Conservation (phyloP, 2,113 vertebrate species). For the Jaculus jaculus region DNA sequence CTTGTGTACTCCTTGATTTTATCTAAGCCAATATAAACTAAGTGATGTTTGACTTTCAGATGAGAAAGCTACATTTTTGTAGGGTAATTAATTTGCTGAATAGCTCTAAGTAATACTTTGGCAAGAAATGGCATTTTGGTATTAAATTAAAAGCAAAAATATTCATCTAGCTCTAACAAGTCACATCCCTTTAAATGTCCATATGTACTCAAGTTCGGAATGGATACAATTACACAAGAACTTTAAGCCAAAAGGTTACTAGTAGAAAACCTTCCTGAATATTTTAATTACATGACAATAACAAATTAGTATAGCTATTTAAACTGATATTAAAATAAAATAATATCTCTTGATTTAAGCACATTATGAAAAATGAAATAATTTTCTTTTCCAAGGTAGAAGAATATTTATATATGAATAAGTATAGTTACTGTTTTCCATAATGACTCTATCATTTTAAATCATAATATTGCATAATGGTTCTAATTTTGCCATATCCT, state of each 20-base stretch:
- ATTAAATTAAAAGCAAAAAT: neutral
- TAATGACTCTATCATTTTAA: neutral
- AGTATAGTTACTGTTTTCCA: neutral
- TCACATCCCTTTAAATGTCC: neutral
- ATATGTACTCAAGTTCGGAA: neutral
- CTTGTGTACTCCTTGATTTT: constrained; percentile 35
- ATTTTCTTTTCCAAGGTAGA: neutral
- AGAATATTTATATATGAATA: neutral
- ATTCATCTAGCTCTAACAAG: neutral
- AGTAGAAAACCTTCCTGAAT: neutral
- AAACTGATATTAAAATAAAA: neutral
- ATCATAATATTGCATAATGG: neutral
- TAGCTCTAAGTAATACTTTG: constrained; percentile 31
- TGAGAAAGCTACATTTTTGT: neutral
- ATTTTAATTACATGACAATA: neutral
- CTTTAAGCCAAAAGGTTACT: neutral
- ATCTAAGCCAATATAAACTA: constrained; percentile 44
- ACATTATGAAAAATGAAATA: neutral
- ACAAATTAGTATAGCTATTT: neutral
- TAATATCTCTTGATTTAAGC: neutral
- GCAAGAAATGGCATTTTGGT: neutral
- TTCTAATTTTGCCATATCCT: neutral
- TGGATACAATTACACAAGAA: neutral
- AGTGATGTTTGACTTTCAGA: constrained; percentile 49
- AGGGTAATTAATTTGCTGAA: neutral